A percentile compares a stretch with the other conserved stretches of the same genome.
Conservation (phyloP, 2,888 invertebrate genomes). For the Cloeon dipterum region DNA sequence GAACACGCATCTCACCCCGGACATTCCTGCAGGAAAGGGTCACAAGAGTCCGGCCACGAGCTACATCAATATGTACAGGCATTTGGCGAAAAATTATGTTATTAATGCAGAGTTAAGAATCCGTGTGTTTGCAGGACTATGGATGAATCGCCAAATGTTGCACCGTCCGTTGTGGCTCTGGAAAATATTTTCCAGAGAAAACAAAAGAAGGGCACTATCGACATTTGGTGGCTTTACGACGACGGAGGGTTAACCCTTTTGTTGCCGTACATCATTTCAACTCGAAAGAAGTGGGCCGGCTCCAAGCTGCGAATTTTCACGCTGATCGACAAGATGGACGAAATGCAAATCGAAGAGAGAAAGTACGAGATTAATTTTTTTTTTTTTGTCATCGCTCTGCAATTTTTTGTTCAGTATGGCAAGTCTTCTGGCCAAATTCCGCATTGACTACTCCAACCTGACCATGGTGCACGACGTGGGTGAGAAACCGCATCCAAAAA, state of each 20-base stretch:
- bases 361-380: slow-evolving; percentile 27
- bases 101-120: not conserved
- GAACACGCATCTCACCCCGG: too few relatives aligned
- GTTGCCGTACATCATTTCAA: slow-evolving; percentile 14
- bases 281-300: slow-evolving; percentile 11
- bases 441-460: slow-evolving; percentile 29
- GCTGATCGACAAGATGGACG: slow-evolving; percentile 13
- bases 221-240: slow-evolving; percentile 33
- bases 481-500: slow-evolving; percentile 19
- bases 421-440: slow-evolving; percentile 26
- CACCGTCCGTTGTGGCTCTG: slow-evolving; percentile 11
- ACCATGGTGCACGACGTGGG: slow-evolving; percentile 26
- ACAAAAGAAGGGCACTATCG: slow-evolving; percentile 20
- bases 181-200: slow-evolving; percentile 4
- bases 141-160: slow-evolving; percentile 10
- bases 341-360: slow-evolving; percentile 29
- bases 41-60: not conserved
- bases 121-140: not conserved
- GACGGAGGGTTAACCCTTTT: slow-evolving; percentile 16
- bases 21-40: not conserved
- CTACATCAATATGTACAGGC: not conserved
- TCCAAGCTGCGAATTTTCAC: slow-evolving; percentile 14
- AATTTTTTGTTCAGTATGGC: too few relatives aligned
- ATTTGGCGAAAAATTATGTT: too few relatives aligned
- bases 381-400: too few relatives aligned